phyloP scores from a whole-genome alignment of 2,888 invertebrate species.

The Hydroisotoma schaefferi region DNA sequence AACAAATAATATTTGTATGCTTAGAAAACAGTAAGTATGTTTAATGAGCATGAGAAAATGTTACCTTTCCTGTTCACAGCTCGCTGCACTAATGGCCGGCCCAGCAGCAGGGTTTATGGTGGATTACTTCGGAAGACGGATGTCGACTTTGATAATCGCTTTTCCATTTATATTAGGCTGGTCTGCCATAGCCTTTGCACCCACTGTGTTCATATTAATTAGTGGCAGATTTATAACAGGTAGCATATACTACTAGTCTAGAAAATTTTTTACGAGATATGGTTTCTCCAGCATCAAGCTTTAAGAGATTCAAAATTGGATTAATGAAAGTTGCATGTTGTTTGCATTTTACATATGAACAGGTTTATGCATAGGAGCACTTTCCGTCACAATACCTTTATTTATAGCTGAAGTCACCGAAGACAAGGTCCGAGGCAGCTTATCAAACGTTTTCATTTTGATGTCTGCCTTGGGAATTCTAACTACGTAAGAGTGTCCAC shows the following conservation, averaged over 20 bases:
- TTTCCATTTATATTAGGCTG: constrained; percentile 53
- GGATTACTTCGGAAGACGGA: constrained; percentile 45
- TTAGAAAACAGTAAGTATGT: neutral
- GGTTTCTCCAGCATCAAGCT: neutral
- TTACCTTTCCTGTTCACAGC: no score
- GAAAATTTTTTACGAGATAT: neutral
- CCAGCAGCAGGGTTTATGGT: constrained; percentile 47
- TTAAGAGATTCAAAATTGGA: neutral
- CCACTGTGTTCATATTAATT: constrained; percentile 52
- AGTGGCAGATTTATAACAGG: constrained; percentile 53
- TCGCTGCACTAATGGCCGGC: constrained; percentile 40
- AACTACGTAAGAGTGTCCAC: constrained; percentile 34
- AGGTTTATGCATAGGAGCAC: constrained; percentile 73
- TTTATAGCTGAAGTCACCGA: constrained; percentile 83
- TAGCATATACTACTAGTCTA: constrained; percentile 6
- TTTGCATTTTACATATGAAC: constrained; percentile 53
- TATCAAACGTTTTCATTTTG: constrained; percentile 83
- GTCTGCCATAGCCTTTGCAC: constrained; percentile 50
- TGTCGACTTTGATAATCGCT: constrained; percentile 39
- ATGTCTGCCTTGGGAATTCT: constrained; percentile 57
- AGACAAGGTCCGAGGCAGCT: constrained; percentile 72
- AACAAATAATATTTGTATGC: neutral
- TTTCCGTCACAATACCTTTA: constrained; percentile 77
- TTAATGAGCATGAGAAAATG: no score
- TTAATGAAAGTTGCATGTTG: neutral